phyloP scores from a whole-genome alignment of 2,797 vertebrate species.

The Poeciliopsis gracilis region DNA sequence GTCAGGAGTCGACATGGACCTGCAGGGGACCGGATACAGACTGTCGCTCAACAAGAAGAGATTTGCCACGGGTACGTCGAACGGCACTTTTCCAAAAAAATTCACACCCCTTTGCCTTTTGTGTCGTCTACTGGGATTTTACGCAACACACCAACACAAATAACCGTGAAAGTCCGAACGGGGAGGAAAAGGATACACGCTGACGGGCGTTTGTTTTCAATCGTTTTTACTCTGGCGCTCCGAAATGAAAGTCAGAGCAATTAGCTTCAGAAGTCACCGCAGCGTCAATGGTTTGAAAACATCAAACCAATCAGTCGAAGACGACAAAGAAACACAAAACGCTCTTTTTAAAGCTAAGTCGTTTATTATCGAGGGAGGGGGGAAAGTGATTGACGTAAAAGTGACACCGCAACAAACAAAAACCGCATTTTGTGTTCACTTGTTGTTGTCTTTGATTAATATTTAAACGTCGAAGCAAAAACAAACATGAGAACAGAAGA shows the following conservation, averaged over 20 bases:
- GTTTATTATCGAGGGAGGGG: no score
- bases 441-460: neutral
- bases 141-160: neutral
- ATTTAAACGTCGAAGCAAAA: neutral
- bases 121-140: neutral
- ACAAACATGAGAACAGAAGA: neutral
- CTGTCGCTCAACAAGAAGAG: conserved; percentile 96
- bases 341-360: no score
- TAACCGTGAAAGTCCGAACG: neutral
- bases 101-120: neutral
- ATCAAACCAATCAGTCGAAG: neutral
- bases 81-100: neutral
- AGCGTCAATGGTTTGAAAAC: neutral
- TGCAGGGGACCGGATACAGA: conserved; percentile 90
- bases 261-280: neutral
- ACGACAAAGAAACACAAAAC: no score
- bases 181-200: neutral
- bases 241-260: neutral
- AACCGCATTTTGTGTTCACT: neutral
- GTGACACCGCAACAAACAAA: no score
- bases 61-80: conserved; percentile 89
- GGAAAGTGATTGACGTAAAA: no score
- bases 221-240: neutral
- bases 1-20: conserved; percentile 92
- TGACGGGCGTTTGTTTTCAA: neutral